Evolutionary conservation across 2,113 vertebrate species (phyloP), one percentile per base, ranked within the genome.

Genomic region (Camelus dromedarius): DNA sequence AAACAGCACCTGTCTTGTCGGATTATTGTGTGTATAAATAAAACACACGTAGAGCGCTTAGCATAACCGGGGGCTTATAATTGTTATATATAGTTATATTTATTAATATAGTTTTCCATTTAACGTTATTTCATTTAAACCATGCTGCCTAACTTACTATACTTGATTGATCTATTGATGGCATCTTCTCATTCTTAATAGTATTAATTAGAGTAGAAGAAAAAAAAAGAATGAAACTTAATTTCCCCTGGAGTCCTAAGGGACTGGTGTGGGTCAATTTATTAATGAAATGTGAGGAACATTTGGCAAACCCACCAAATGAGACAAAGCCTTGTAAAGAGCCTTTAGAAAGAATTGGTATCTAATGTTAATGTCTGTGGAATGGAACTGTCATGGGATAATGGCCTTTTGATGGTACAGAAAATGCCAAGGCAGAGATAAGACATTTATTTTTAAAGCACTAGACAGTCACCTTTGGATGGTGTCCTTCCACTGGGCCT

Each of bases 261-360:
- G 96, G 98, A 97, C 96, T 95, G 88, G 58, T 90, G 93, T 69
- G 80, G 98, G 97, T 97, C 98, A 98, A 97, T 97, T 97, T 97
- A 98, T 98, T 98, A 97, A 98, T 97, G 96, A 96, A 98, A 98
- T 97, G 95, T 67, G 92, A 98, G 97, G 96, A 98, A 91, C 97
- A 94, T 95, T 95, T 96, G 95, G 97, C 94, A 97, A 97, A 97
- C 92, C 89, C 76, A 96, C 96, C 96, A 95, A 95, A 95, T 95
- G 91, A 95, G 79, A 96, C 94, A 97, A 97, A 97, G 86, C 80
- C 6, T 93, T 89, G 94, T 82, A 0, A 4, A 97, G 96, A 88
- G 62, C 32, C 85, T 91, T 98, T 95, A 96, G 91, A 97, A 98
- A 90, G 86, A 96, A 84, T 0, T 0, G 90, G 95, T 96, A 75